A percentile compares a stretch with the other conserved stretches of the same genome.
These are phyloP conservation scores for Aleiodes leptofemur DNA, from an alignment of 2,888 invertebrate genomes.

Conservation along the genomic window DNA sequence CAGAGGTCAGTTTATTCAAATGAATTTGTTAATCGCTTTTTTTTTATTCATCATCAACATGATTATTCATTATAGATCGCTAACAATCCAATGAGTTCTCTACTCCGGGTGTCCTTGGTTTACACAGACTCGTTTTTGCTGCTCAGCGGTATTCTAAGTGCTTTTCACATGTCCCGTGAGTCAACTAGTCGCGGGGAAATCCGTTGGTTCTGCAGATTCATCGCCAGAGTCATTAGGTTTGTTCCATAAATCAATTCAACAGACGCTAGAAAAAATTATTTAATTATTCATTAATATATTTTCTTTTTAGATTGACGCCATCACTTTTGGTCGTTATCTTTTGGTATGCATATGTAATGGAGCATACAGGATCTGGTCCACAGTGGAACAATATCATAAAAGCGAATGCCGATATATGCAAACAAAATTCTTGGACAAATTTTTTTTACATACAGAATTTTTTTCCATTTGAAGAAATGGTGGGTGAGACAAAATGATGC, in stretches of 20 bases:
- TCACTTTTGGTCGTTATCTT: constrained; percentile 80
- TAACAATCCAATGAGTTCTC: constrained; percentile 79
- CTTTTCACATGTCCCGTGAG: constrained; percentile 79
- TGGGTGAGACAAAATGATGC: constrained; percentile 66
- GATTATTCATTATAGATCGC: constrained; percentile 73
- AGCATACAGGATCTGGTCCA: constrained; percentile 81
- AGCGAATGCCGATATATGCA: constrained; percentile 81
- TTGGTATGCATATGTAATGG: constrained; percentile 83
- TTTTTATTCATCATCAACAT: constrained; percentile 10
- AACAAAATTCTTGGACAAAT: constrained; percentile 83
- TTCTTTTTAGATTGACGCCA: constrained; percentile 78
- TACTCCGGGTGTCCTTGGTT: constrained; percentile 81
- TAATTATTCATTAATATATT: constrained; percentile 10
- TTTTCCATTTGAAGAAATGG: constrained; percentile 83
- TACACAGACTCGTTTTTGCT: constrained; percentile 83
- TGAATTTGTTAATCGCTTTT: constrained; percentile 3
- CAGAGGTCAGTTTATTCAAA: constrained; percentile 76
- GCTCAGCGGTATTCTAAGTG: constrained; percentile 81
- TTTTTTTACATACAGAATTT: constrained; percentile 83
- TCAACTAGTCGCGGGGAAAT: constrained; percentile 77
- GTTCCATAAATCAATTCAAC: constrained; percentile 29
- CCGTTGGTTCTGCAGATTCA: constrained; percentile 78
- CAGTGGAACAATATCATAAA: constrained; percentile 82
- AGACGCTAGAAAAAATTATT: constrained; percentile 32
- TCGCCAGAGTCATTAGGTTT: constrained; percentile 81